Conservation (phyloP, 1,140 invertebrate species). For the Tetramorium simillimum region DNA sequence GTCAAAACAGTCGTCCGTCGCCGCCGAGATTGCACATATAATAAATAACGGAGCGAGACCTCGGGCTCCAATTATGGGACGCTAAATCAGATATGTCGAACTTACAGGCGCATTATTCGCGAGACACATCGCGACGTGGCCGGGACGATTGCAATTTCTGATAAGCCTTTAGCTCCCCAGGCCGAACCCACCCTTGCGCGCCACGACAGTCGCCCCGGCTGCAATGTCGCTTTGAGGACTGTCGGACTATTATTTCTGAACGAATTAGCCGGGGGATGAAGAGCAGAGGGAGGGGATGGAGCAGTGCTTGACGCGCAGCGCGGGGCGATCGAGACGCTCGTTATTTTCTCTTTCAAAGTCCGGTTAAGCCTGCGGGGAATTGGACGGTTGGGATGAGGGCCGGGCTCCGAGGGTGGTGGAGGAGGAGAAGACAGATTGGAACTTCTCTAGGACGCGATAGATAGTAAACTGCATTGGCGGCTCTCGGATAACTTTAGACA, state of each 20-base stretch:
- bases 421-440: slow-evolving; percentile 53
- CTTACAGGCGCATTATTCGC: slow-evolving; percentile 35
- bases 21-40: slow-evolving; percentile 4
- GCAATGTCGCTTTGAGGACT: slow-evolving; percentile 54
- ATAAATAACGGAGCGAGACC: slow-evolving; percentile 29
- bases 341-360: slow-evolving; percentile 60
- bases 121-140: slow-evolving; percentile 31
- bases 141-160: slow-evolving; percentile 49
- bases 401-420: not conserved
- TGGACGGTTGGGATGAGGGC: slow-evolving; percentile 30
- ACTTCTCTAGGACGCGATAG: slow-evolving; percentile 47
- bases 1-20: not conserved
- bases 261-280: slow-evolving; percentile 44
- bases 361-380: slow-evolving; percentile 54
- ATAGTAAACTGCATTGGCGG: slow-evolving; percentile 27
- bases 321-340: slow-evolving; percentile 31
- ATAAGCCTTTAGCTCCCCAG: slow-evolving; percentile 40
- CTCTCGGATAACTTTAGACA: slow-evolving; percentile 26
- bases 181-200: slow-evolving; percentile 1
- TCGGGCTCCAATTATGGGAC: slow-evolving; percentile 40
- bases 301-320: slow-evolving; percentile 22
- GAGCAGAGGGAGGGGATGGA: not conserved
- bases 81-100: slow-evolving; percentile 45
- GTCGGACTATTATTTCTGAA: slow-evolving; percentile 57
- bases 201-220: not conserved